Conservation (phyloP, 2,888 invertebrate genomes). For the Apamea sordens region DNA sequence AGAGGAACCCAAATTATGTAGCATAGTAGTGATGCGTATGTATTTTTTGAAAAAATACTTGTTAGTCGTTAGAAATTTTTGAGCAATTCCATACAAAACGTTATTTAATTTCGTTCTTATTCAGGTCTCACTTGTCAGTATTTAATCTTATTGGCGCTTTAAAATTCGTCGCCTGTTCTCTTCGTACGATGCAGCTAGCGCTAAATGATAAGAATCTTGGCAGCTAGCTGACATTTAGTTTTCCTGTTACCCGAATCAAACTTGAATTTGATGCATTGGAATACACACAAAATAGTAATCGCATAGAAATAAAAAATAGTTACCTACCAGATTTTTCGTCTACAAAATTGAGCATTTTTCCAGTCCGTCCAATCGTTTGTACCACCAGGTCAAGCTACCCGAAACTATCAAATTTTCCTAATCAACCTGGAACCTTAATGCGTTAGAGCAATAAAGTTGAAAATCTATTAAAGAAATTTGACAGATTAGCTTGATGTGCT, state of each 20-base stretch:
- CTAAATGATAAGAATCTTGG: constrained; percentile 48
- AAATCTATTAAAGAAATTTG: no score
- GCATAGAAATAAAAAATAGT: neutral
- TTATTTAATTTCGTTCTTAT: neutral
- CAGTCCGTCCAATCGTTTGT: constrained; percentile 9
- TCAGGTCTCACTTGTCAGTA: neutral
- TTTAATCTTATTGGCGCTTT: constrained; percentile 5
- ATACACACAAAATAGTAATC: constrained; percentile 7
- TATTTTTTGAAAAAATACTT: neutral
- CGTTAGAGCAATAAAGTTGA: no score
- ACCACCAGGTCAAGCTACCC: no score
- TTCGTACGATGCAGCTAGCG: constrained; percentile 14
- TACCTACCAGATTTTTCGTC: neutral
- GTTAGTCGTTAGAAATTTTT: neutral
- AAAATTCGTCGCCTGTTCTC: constrained; percentile 21
- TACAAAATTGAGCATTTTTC: neutral
- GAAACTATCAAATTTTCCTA: no score
- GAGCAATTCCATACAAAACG: neutral
- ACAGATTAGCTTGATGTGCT: no score
- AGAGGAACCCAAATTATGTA: neutral
- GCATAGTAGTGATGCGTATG: neutral
- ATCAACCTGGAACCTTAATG: no score
- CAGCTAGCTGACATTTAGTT: constrained; percentile 22
- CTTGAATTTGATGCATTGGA: constrained; percentile 32
- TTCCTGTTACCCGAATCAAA: constrained; percentile 23